Conservation (phyloP, 2,797 vertebrate species). For the Tragelaphus eurycerus region DNA sequence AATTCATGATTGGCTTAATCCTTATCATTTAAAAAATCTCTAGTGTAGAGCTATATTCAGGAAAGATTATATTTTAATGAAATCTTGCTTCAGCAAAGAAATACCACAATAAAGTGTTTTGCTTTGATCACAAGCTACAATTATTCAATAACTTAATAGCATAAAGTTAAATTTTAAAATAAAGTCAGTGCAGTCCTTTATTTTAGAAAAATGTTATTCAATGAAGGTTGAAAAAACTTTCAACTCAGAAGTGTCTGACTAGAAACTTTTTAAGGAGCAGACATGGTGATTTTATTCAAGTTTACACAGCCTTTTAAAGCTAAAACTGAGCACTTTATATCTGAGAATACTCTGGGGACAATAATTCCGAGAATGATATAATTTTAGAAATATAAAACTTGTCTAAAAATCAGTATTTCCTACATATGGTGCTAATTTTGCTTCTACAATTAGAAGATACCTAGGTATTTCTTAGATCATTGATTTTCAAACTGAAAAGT, state of each 20-base stretch:
- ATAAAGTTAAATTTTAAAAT: background rate
- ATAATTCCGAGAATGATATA: background rate
- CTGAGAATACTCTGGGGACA: background rate
- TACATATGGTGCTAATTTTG: background rate
- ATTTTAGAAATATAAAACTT: background rate
- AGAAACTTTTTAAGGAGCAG: background rate
- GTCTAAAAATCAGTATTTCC: background rate
- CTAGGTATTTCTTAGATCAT: background rate
- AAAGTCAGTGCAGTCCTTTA: background rate
- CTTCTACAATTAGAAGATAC: background rate
- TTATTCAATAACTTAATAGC: background rate
- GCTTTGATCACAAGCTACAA: background rate
- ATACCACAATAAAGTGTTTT: background rate
- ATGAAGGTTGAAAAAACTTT: background rate
- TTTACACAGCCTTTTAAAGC: background rate
- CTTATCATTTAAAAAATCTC: background rate
- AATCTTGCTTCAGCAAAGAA: background rate
- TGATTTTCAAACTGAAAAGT: background rate
- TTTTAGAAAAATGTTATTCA: background rate
- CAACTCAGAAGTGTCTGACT: background rate
- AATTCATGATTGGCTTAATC: background rate
- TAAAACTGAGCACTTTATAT: background rate
- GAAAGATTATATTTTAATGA: constrained; percentile 27
- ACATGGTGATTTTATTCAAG: background rate
- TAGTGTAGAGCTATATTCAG: background rate